Conservation (phyloP, 2,888 invertebrate species). For the Leptinotarsa tumamoca region DNA sequence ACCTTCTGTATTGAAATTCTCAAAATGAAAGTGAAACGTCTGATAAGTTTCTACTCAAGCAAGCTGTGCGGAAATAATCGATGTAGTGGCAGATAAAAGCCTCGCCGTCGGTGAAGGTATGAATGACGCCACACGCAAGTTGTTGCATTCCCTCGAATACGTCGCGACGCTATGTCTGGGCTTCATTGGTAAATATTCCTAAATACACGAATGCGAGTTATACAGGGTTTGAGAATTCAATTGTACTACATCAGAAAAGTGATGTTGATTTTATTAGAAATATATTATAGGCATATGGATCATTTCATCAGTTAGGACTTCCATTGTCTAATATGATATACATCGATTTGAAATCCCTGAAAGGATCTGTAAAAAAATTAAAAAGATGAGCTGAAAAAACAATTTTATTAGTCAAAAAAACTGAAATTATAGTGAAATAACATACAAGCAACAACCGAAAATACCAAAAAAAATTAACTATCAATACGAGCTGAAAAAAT, state of each 20-base stretch:
- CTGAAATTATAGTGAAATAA: too few relatives aligned
- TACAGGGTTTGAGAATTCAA: not conserved
- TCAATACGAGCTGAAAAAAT: too few relatives aligned
- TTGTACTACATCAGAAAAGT: not conserved
- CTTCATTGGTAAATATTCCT: slow-evolving; percentile 8
- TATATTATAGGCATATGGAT: too few relatives aligned
- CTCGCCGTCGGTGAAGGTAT: slow-evolving; percentile 52
- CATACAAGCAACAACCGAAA: too few relatives aligned
- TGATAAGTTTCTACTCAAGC: slow-evolving; percentile 11
- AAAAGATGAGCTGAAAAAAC: too few relatives aligned
- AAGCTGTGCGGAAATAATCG: slow-evolving; percentile 6
- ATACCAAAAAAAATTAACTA: too few relatives aligned
- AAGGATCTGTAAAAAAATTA: too few relatives aligned
- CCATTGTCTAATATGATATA: too few relatives aligned
- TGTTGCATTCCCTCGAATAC: slow-evolving; percentile 53
- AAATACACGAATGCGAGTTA: not conserved
- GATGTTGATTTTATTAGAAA: too few relatives aligned
- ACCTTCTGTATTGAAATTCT: not conserved
- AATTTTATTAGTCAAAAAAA: too few relatives aligned
- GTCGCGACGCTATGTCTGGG: slow-evolving; percentile 50
- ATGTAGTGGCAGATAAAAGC: slow-evolving; percentile 43
- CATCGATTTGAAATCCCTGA: too few relatives aligned
- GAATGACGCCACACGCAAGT: slow-evolving; percentile 64
- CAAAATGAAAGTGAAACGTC: slow-evolving; percentile 15
- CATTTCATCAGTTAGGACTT: too few relatives aligned